Conservation (phyloP, 1,140 invertebrate species). For the Zaprionus davidi region DNA sequence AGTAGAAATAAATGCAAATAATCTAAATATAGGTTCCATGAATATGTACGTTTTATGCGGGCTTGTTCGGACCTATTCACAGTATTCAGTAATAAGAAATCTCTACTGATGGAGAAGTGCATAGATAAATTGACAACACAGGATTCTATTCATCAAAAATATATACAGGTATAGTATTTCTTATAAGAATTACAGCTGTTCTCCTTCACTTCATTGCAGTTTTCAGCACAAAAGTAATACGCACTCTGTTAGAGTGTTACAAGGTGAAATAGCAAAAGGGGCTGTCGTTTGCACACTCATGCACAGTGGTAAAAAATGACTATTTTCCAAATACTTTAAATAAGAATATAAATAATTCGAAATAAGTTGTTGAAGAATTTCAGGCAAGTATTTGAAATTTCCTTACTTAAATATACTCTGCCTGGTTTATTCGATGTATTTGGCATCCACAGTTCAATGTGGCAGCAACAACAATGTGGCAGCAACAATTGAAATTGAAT, state of each 20-base stretch:
- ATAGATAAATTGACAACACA: no score
- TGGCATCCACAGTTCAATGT: neutral
- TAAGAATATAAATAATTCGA: neutral
- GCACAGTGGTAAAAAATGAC: neutral
- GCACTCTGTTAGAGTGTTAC: neutral
- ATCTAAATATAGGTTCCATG: no score
- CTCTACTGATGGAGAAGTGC: no score
- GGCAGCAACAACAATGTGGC: constrained; percentile 43
- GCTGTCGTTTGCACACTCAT: constrained; percentile 38
- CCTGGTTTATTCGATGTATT: neutral
- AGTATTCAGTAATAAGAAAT: no score
- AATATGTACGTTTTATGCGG: no score
- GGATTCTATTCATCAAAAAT: no score
- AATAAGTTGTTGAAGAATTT: neutral
- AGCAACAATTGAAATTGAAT: constrained; percentile 73
- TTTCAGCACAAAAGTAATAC: neutral
- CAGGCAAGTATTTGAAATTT: neutral
- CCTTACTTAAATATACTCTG: neutral
- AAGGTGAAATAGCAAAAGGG: constrained; percentile 19
- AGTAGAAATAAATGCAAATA: no score
- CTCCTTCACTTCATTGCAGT: no score
- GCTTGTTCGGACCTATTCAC: no score
- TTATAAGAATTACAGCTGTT: no score
- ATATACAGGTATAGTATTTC: no score
- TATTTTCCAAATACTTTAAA: neutral